Base-by-base conservation (phyloP, 2,797 vertebrate genomes). In the Semotilus atromaculatus region DNA sequence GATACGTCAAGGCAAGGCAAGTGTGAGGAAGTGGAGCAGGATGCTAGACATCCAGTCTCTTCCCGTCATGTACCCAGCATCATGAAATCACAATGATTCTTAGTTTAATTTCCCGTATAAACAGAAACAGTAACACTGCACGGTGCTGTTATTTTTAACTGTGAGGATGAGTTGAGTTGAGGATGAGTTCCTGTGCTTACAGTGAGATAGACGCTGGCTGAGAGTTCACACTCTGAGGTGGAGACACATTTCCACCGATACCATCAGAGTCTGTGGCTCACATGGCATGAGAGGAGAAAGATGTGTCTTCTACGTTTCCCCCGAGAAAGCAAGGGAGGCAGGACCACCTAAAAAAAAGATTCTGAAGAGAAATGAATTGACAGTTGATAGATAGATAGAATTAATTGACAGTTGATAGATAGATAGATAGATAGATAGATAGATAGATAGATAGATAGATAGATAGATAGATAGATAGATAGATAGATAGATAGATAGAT, bases 171-270 rank as follows among this genome's bases (percentile, higher is more conserved):
- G 67, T 87, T n/a, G n/a, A n/a, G n/a, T n/a, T n/a, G n/a, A n/a
- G n/a, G 89, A 86, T 91, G 94, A 94, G 92, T 95, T 94, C 90
- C 91, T 92, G 86, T 62, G 75, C 81, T 92, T 91, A 88, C 3
- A 40, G 55, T 60, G 73, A 66, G 58, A 51, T 29, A 31, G 53
- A 58, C 38, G 7, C 23, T 29, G 36, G 55, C 31, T 62, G 48
- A 84, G 40, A 55, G 76, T 36, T 81, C 72, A 26, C 38, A 43
- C 23, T 82, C 53, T 79, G 62, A 86, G 11, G 7, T 70, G 74
- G 40, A 77, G 74, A 29, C 9, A 3, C 36, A 58, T 34, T 78
- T 74, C 36, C 43, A 75, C 53, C 19, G 53, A 62, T 40, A 38
- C 10, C 23, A 68, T 80, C 77, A 64, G 23, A 64, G 40, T 45